Conservation (phyloP, 2,797 vertebrate species). For the Danio jaintianensis region DNA sequence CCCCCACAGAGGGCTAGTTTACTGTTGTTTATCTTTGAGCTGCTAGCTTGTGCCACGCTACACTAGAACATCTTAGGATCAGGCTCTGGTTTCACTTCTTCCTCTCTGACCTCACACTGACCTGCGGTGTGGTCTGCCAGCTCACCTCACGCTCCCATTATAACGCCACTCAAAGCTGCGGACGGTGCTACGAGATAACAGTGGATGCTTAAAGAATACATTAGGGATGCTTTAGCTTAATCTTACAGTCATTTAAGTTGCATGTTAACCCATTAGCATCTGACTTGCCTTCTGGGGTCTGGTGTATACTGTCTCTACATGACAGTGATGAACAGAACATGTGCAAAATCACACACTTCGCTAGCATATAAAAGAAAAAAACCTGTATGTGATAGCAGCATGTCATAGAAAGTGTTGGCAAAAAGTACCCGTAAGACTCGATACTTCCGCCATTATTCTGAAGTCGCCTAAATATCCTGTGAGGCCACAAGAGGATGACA, state of each 20-base stretch:
- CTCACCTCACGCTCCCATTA: conserved; percentile 33
- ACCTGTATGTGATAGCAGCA: too few relatives aligned
- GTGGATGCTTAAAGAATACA: neutral
- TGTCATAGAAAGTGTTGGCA: too few relatives aligned
- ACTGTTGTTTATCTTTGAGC: conserved; percentile 55
- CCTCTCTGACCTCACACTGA: conserved; percentile 49
- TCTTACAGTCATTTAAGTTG: neutral
- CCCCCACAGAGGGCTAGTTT: conserved; percentile 57
- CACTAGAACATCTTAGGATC: conserved; percentile 43
- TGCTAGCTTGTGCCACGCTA: conserved; percentile 39
- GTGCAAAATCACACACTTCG: too few relatives aligned
- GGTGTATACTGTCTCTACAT: neutral
- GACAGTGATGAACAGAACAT: neutral
- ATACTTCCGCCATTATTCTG: too few relatives aligned
- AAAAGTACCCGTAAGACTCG: too few relatives aligned
- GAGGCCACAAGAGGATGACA: too few relatives aligned
- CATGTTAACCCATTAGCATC: neutral
- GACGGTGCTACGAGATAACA: neutral
- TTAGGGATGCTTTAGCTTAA: neutral
- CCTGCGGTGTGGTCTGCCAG: conserved; percentile 41
- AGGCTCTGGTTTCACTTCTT: conserved; percentile 46
- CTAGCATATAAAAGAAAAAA: too few relatives aligned
- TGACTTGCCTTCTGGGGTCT: neutral
- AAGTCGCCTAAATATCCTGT: too few relatives aligned
- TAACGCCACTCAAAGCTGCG: conserved; percentile 14